Evolutionary conservation across 35 echinoderm and acorn worm species (phyloP).

Genomic region (Hemicentrotus pulcherrimus): DNA sequence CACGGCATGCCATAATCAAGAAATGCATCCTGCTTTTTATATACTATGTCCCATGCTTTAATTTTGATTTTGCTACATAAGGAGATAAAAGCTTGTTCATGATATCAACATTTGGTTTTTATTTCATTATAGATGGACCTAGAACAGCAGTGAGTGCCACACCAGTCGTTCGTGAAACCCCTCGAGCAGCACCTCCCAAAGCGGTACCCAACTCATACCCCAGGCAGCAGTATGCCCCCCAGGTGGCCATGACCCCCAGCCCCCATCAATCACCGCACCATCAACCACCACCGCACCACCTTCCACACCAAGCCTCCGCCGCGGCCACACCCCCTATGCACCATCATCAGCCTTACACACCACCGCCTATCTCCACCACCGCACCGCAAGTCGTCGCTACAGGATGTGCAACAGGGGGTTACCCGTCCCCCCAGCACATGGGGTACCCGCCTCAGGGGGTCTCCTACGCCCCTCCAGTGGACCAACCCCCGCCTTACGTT

Average conservation of each 20-base stretch:
- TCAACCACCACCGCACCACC: neutral
- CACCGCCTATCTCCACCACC: neutral
- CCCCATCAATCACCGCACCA: neutral
- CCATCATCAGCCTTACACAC: conserved; percentile 39
- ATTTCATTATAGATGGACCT: neutral
- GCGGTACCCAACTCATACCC: conserved; percentile 36
- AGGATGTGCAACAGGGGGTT: neutral
- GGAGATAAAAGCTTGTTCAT: neutral
- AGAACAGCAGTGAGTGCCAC: neutral
- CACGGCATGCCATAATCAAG: no score
- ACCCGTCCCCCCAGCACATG: conserved; percentile 24
- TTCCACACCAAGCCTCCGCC: neutral
- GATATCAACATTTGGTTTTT: neutral
- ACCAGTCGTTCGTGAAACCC: conserved; percentile 10
- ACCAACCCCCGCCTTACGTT: conserved; percentile 34
- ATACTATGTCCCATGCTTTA: no score
- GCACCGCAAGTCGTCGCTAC: neutral
- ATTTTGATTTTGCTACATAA: neutral
- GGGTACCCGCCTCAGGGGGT: neutral
- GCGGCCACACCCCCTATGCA: neutral
- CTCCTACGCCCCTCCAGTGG: neutral
- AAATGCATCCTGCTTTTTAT: no score
- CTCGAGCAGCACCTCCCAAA: neutral
- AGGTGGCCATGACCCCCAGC: neutral
- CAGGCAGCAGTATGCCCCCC: neutral